Evolutionary conservation across 1,140 invertebrate genomes (phyloP).

Genomic region (Achroia grisella): DNA sequence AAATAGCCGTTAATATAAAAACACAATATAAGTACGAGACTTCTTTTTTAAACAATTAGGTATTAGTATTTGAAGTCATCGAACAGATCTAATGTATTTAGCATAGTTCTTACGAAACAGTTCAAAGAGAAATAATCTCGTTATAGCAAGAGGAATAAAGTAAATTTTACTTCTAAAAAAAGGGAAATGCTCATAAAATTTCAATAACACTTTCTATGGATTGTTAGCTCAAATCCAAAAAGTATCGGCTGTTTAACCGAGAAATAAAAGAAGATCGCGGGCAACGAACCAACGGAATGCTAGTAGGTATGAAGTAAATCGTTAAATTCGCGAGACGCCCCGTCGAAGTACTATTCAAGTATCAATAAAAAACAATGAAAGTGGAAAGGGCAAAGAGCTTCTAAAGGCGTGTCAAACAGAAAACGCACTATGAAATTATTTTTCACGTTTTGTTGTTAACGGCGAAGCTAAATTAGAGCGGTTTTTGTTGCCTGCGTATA

Average conservation of each 20-base stretch:
- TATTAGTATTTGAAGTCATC: too few relatives aligned
- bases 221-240: background rate
- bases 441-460: conserved; percentile 61
- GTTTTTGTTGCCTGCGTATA: conserved; percentile 47
- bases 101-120: too few relatives aligned
- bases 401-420: conserved; percentile 53
- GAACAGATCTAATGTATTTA: too few relatives aligned
- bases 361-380: conserved; percentile 44
- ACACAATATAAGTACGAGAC: background rate
- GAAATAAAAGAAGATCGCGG: conserved; percentile 7
- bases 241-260: background rate
- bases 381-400: conserved; percentile 58
- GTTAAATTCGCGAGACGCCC: conserved; percentile 9
- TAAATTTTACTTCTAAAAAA: background rate
- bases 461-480: conserved; percentile 58
- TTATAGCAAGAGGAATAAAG: too few relatives aligned
- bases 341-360: conserved; percentile 5
- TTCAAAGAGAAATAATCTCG: too few relatives aligned
- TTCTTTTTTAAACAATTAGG: too few relatives aligned
- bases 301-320: conserved; percentile 8
- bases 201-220: background rate
- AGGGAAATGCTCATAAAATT: background rate
- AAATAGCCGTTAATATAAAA: conserved; percentile 2
- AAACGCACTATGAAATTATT: conserved; percentile 68
- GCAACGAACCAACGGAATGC: conserved; percentile 9